These are phyloP conservation scores for Caenorhabditis afra DNA, from an alignment of 2,888 invertebrate species.

Conservation along the genomic window DNA sequence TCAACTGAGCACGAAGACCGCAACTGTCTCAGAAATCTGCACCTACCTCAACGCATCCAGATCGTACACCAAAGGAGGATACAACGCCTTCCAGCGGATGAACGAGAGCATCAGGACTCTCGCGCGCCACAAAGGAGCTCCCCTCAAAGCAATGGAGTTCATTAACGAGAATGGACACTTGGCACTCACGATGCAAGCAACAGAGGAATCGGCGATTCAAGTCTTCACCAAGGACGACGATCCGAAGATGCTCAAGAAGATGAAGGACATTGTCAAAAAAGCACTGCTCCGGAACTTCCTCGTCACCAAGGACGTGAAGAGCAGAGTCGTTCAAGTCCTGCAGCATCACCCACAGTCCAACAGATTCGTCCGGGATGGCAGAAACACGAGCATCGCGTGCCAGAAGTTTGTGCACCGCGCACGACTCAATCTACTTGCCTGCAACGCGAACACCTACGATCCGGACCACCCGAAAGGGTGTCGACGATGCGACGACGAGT, in stretches of 20 bases:
- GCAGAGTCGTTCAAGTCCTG: not conserved
- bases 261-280: not conserved
- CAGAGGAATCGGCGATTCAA: not conserved
- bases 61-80: not conserved
- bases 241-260: not conserved
- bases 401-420: conserved; percentile 22
- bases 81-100: not conserved
- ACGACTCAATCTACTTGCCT: conserved; percentile 6
- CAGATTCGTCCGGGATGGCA: conserved; percentile 1
- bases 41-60: not conserved
- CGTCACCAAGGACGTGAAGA: not conserved
- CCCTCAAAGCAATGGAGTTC: no score
- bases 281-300: not conserved
- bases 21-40: not conserved
- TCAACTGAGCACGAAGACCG: no score
- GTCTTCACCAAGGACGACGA: no score
- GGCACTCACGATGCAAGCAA: not conserved
- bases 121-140: no score
- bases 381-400: not conserved
- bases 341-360: not conserved
- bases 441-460: conserved; percentile 3
- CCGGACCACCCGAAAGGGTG: not conserved
- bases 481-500: conserved; percentile 1
- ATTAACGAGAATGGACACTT: not conserved
- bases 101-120: not conserved